Conservation (phyloP, 2,888 invertebrate species). For the Pandemis corylana region DNA sequence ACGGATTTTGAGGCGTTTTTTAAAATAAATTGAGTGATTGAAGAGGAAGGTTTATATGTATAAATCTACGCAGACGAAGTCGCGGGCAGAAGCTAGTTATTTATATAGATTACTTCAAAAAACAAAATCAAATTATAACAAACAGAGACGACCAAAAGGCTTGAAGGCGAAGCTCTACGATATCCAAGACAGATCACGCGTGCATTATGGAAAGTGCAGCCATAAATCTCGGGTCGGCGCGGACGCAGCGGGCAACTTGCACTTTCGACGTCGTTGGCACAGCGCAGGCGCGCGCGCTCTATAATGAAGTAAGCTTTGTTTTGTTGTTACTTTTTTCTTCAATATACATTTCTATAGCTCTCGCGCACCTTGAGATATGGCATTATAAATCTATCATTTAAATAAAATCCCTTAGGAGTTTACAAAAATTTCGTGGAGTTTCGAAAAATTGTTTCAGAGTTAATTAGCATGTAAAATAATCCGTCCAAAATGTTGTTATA, state of each 20-base stretch:
- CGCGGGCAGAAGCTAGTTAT: too few species aligned
- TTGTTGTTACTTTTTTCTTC: neutral
- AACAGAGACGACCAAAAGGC: neutral
- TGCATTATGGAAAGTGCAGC: constrained; percentile 33
- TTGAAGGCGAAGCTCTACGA: neutral
- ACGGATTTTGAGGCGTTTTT: too few species aligned
- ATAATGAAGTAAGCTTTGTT: constrained; percentile 1
- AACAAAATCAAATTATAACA: neutral
- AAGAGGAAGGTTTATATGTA: too few species aligned
- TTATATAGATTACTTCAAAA: neutral
- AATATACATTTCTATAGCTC: neutral
- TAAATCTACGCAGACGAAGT: too few species aligned
- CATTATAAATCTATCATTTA: too few species aligned
- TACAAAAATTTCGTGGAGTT: too few species aligned
- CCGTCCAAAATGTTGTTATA: too few species aligned
- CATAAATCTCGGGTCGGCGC: constrained; percentile 26
- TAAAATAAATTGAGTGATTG: too few species aligned
- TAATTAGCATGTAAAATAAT: too few species aligned
- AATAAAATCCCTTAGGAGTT: too few species aligned
- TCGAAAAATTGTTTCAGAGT: too few species aligned
- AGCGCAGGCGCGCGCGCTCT: neutral
- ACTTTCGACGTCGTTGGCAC: constrained; percentile 36
- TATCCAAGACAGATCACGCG: constrained; percentile 28
- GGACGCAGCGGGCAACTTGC: constrained; percentile 15
- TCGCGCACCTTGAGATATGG: too few species aligned